Evolutionary conservation across 2,113 vertebrate genomes (phyloP), one percentile per base, ranked within the genome.

Genomic region (Pteropus alecto): DNA sequence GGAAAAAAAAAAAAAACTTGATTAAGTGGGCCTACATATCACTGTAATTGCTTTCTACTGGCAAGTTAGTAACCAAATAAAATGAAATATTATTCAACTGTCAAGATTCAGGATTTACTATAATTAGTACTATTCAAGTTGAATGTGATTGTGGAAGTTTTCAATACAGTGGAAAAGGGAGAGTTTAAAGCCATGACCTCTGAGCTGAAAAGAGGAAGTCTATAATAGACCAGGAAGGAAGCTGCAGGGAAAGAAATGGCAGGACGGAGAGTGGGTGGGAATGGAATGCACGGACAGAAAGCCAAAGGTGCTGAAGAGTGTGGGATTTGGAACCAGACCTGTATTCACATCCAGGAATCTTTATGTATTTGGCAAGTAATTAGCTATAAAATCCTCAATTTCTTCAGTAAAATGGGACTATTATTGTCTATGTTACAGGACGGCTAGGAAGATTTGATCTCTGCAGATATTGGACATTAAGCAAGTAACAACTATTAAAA

Each of bases 1-100:
- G n/a, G 79, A 65, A 92, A 98, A 98, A 97, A 94, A 92, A 76
- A 98, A 97, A 94, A 92, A 76, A 93, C 33, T 94, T 91, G 88
- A 96, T 97, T 95, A 96, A 98, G 77, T 74, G 3, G 78, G n/a
- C 30, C 33, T 54, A 94, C 67, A 97, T 88, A 85, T 97, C 90
- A 96, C 24, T 33, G 13, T 86, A 97, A 96, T 95, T 94, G 81
- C 43, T 93, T 87, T 90, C 82, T 60, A 90, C 71, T 96, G 90
- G 84, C 67, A 97, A 94, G 81, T 87, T 93, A 96, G 87, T 94
- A 94, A 91, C 67, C 95, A 96, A 96, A 94, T 96, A 95, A 96
- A 97, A 94, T 8, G n/a, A 77, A 76, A 33, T 63, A 93, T 95
- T 96, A 96, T 88, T 96, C 73, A 93, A 63, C 71, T 79, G 85